Percentiles rank a stretch among this genome's conserved stretches.
These are phyloP conservation scores for Andrena trimmerana DNA, from an alignment of 2,888 invertebrate species.

Conservation along the genomic window DNA sequence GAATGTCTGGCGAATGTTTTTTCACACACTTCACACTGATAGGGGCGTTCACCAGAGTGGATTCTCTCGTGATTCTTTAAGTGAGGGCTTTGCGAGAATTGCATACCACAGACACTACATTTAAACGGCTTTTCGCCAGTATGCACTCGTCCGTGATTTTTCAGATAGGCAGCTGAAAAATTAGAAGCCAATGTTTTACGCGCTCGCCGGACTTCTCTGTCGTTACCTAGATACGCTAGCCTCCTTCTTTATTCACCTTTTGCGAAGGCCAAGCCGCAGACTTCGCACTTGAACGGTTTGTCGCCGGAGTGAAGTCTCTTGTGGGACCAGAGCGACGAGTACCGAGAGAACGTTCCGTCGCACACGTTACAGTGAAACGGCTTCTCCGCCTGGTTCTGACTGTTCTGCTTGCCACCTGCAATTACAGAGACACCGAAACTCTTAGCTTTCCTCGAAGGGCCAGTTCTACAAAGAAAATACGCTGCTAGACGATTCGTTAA, in stretches of 20 bases:
- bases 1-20: constrained; percentile 95
- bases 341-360: constrained; percentile 92
- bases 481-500: constrained; percentile 55
- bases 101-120: constrained; percentile 95
- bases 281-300: constrained; percentile 95
- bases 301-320: constrained; percentile 94
- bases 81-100: constrained; percentile 95
- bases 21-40: constrained; percentile 95
- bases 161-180: constrained; percentile 90
- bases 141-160: constrained; percentile 95
- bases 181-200: constrained; percentile 7
- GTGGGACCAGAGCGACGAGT: constrained; percentile 95
- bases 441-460: constrained; percentile 83
- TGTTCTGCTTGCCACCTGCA: constrained; percentile 84
- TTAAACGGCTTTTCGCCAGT: constrained; percentile 90
- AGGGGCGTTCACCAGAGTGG: constrained; percentile 94
- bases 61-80: constrained; percentile 95
- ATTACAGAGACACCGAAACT: constrained; percentile 78
- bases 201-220: neutral
- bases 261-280: constrained; percentile 94
- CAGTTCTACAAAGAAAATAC: constrained; percentile 82
- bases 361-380: constrained; percentile 96
- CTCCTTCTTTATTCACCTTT: constrained; percentile 86
- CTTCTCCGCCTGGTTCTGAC: constrained; percentile 88
- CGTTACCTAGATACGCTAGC: neutral